Evolutionary conservation across 2,113 vertebrate genomes (phyloP).

Genomic region (Vombatus ursinus): DNA sequence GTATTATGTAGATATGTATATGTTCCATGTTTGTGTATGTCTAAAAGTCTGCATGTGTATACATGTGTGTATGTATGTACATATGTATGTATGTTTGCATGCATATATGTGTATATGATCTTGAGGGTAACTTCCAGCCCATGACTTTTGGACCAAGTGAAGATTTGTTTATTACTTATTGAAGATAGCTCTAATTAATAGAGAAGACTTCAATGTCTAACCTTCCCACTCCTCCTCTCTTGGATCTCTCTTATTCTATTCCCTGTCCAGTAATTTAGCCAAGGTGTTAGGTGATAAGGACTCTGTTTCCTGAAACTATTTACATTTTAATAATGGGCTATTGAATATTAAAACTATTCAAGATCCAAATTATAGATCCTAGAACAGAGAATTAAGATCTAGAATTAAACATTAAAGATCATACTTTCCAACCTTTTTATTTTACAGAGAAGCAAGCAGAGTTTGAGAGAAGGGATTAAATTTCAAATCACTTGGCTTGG

Average conservation of each 20-base stretch:
- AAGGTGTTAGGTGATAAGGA: neutral
- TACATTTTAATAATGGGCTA: slow-evolving; percentile 9
- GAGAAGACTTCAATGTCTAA: neutral
- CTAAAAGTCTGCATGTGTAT: no score
- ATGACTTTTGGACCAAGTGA: neutral
- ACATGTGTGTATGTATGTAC: neutral
- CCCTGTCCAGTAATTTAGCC: neutral
- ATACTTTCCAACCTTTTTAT: neutral
- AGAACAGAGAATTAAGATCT: neutral
- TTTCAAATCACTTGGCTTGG: neutral
- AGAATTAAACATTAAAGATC: neutral
- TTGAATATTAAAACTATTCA: neutral
- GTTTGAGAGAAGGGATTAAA: neutral
- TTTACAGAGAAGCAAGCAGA: neutral
- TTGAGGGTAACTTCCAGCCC: neutral
- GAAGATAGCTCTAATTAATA: neutral
- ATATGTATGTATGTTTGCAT: no score
- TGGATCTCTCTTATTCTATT: neutral
- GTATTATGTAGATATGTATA: neutral
- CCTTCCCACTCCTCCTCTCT: neutral
- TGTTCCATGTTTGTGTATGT: no score
- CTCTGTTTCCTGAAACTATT: neutral
- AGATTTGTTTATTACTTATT: neutral
- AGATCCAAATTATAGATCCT: neutral
- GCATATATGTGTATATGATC: neutral